Evolutionary conservation across 2,888 invertebrate genomes (phyloP), one percentile per base, ranked within the genome.

Genomic region (Danaus chrysippus): DNA sequence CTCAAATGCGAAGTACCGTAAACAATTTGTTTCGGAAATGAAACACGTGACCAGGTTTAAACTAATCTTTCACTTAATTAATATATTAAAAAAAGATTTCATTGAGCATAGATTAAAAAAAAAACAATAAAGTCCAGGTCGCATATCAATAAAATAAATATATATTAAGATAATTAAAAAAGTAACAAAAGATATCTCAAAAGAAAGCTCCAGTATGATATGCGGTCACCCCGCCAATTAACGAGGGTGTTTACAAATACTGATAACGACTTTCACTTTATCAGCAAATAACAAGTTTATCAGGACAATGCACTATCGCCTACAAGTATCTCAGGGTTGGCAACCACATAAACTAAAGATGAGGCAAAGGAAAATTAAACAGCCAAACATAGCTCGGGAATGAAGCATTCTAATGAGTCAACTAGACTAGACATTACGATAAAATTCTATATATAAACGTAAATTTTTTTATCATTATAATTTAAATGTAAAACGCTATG

Each of bases 271-370:
- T 88, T 87, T 88, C 87, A 76, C 83, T 76, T 81, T 86, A 89
- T 88, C 88, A 68, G 64, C 68, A 74, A 84, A 87, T 81, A 87
- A 86, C 88, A 88, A 83, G 77, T 77, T 83, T 88, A 90, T 90
- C 89, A 83, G 87, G 87, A 84, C 89, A 89, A 86, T 90, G 89
- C 87, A 76, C 89, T 88, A 89, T 88, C 89, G 82, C 77, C 70
- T 74, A 73, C 68, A 73, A 74, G 69, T 76, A 81, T 78, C 67
- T 64, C 66, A 70, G 44, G 46, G 42, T 12, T 68, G 82, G 82
- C 23, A 8, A 34, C 23, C 6, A 34, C 6, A 34, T 34, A 8
- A 34, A 8, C 23, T 34, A 8, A 0, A 34, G 23, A 34, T 34
- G 23, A 34, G 23, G 23, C 23, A 6, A 8, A 34, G 6, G 23